Evolutionary conservation across 2,888 invertebrate genomes (phyloP).

Genomic region (Thelaira solivaga): DNA sequence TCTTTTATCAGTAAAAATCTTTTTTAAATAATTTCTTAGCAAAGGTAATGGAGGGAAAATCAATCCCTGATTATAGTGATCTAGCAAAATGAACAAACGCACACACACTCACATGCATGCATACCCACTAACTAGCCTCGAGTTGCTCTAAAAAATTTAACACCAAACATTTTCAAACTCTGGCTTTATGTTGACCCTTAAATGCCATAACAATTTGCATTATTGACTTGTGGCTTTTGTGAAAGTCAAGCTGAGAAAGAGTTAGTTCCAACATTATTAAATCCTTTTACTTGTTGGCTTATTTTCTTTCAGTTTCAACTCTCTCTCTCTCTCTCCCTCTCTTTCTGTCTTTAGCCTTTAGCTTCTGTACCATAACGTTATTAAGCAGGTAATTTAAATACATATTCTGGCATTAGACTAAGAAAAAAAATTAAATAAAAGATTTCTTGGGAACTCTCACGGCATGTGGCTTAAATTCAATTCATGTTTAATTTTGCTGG

Average conservation of each 20-base stretch:
- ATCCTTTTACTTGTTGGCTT: no score
- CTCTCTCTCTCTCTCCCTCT: no score
- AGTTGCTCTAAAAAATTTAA: constrained; percentile 19
- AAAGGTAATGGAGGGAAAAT: neutral
- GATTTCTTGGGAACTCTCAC: constrained; percentile 5
- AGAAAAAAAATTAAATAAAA: constrained; percentile 3
- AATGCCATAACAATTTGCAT: constrained; percentile 36
- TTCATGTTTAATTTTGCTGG: constrained; percentile 9
- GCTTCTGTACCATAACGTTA: constrained; percentile 1
- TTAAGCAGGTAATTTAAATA: constrained; percentile 53
- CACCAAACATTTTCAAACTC: constrained; percentile 15
- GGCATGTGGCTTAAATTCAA: constrained; percentile 23
- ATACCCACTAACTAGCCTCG: neutral
- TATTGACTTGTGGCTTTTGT: constrained; percentile 61
- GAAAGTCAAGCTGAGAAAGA: constrained; percentile 60
- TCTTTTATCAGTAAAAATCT: neutral
- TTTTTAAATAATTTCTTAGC: constrained; percentile 48
- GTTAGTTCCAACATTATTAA: constrained; percentile 36
- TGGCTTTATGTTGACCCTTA: constrained; percentile 13
- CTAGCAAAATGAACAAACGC: constrained; percentile 1
- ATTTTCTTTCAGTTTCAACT: no score
- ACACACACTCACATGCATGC: neutral
- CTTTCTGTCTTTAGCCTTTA: neutral
- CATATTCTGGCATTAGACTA: constrained; percentile 4
- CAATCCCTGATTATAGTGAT: constrained; percentile 49